Evolutionary conservation across 2,888 invertebrate genomes (phyloP).

Genomic region (Poecilus cupreus): DNA sequence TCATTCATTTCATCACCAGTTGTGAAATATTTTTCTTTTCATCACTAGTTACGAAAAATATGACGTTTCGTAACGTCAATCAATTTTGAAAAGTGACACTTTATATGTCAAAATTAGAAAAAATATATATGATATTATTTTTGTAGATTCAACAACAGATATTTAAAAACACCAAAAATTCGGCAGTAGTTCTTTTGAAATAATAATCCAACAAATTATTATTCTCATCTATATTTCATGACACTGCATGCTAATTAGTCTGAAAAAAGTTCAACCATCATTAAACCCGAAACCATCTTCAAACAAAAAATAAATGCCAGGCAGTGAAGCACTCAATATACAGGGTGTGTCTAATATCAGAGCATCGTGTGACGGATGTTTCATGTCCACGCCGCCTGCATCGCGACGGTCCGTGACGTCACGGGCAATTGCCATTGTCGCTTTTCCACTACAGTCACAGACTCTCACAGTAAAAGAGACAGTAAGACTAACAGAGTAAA

Average conservation of each 20-base stretch:
- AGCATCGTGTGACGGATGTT: conserved; percentile 42
- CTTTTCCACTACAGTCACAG: conserved; percentile 21
- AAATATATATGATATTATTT: no score
- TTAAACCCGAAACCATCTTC: conserved; percentile 11
- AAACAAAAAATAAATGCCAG: conserved; percentile 25
- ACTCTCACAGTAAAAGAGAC: not conserved
- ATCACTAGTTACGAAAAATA: no score
- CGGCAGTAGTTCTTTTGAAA: not conserved
- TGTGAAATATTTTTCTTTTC: no score
- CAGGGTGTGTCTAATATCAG: conserved; percentile 27
- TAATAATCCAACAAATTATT: conserved; percentile 27
- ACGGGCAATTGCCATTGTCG: conserved; percentile 49
- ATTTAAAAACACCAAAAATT: not conserved
- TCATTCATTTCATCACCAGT: no score
- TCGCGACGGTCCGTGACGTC: conserved; percentile 54
- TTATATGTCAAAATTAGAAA: no score
- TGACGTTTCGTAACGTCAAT: no score
- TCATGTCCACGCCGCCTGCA: conserved; percentile 46
- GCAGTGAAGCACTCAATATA: not conserved
- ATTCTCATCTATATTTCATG: conserved; percentile 8
- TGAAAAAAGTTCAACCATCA: conserved; percentile 36
- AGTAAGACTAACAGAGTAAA: not conserved
- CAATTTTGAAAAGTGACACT: no score
- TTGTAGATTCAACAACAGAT: no score
- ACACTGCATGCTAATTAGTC: conserved; percentile 30